Conservation (phyloP, 2,113 vertebrate genomes). For the Rhea americana region DNA sequence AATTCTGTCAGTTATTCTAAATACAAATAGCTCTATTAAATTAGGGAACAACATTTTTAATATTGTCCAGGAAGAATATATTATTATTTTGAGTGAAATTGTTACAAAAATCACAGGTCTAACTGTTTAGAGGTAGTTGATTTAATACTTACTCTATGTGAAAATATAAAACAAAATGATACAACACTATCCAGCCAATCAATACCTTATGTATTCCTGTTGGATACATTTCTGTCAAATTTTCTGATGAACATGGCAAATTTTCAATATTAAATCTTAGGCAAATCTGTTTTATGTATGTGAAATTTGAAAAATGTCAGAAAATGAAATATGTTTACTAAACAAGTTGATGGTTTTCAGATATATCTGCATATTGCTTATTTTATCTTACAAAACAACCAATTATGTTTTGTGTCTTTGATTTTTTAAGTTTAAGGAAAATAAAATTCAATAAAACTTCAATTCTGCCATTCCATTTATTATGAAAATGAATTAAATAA, state of each 20-base stretch:
- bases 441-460: background rate
- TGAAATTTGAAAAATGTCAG: conserved; percentile 38
- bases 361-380: background rate
- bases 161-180: background rate
- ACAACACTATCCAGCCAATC: background rate
- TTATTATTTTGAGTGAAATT: background rate
- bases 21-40: conserved; percentile 24
- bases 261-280: conserved; percentile 2
- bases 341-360: conserved; percentile 9
- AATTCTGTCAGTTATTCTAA: background rate
- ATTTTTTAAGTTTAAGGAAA: conserved; percentile 4
- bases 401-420: background rate
- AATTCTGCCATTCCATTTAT: background rate
- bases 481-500: background rate
- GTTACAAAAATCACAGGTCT: background rate
- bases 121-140: background rate
- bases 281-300: conserved; percentile 24
- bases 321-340: conserved; percentile 24
- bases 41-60: background rate
- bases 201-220: conserved; percentile 7
- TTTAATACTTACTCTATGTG: background rate
- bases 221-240: conserved; percentile 22
- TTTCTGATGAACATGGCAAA: conserved; percentile 17
- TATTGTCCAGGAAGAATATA: background rate
- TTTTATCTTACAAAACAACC: background rate